phyloP scores from a whole-genome alignment of 2,113 vertebrate species.

The Aldabrachelys gigantea region DNA sequence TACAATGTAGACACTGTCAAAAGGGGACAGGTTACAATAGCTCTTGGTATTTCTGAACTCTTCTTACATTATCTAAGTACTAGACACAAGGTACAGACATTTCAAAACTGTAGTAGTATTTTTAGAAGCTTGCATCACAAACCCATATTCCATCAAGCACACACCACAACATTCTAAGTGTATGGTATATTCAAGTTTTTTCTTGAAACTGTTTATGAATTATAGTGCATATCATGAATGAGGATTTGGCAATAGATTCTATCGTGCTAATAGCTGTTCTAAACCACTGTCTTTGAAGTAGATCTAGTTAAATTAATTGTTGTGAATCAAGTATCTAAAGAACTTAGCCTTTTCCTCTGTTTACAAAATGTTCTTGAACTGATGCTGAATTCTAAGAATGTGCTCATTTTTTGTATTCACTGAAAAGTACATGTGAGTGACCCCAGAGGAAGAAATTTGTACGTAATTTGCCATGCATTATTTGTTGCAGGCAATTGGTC shows the following conservation, averaged over 20 bases:
- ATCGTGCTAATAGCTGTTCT: neutral
- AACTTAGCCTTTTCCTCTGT: neutral
- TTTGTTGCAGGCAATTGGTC: neutral
- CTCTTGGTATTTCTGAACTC: neutral
- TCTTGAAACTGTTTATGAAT: neutral
- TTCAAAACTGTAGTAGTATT: neutral
- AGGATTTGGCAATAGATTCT: neutral
- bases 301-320: neutral
- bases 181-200: neutral
- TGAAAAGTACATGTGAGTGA: neutral
- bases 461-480: neutral
- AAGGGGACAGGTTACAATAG: neutral
- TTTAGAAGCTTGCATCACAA: neutral
- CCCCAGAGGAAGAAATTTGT: neutral
- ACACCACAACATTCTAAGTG: neutral
- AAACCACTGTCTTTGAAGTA: constrained; percentile 17
- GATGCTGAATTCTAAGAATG: neutral
- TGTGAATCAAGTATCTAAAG: neutral
- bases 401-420: neutral
- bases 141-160: neutral
- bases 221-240: neutral
- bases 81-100: neutral
- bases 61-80: neutral
- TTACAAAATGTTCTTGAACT: neutral
- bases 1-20: neutral